Evolutionary conservation across 2,797 vertebrate species (phyloP).

Genomic region (Hafferia zeledoni): DNA sequence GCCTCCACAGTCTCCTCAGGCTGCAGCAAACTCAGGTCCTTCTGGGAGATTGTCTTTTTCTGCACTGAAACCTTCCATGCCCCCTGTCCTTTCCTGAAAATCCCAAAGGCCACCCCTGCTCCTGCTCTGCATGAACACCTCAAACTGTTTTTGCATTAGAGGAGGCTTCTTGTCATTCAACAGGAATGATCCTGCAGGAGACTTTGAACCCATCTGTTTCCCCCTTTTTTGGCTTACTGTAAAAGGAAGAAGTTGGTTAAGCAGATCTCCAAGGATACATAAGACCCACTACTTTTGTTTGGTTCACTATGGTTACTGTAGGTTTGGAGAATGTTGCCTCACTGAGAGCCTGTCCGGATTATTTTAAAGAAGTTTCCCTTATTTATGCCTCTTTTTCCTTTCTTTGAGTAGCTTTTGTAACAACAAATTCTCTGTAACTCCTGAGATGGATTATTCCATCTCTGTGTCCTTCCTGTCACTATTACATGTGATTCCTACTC

Average conservation of each 20-base stretch:
- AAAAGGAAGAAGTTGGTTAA: conserved; percentile 62
- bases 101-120: background rate
- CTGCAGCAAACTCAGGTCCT: background rate
- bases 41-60: background rate
- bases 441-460: conserved; percentile 22
- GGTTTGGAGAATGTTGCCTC: conserved; percentile 14
- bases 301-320: conserved; percentile 63
- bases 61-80: background rate
- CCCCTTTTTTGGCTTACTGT: conserved; percentile 49
- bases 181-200: background rate
- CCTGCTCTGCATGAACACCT: conserved; percentile 9
- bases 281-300: conserved; percentile 59
- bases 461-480: background rate
- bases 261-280: conserved; percentile 64
- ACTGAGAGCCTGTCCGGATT: conserved; percentile 33
- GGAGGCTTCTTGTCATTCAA: conserved; percentile 26
- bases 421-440: conserved; percentile 37
- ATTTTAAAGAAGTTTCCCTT: conserved; percentile 41
- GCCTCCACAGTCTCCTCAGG: accelerated
- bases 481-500: background rate
- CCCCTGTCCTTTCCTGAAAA: background rate
- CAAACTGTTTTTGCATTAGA: background rate
- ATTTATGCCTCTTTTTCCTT: conserved; percentile 24
- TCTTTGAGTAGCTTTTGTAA: conserved; percentile 23
- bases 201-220: conserved; percentile 23